Percentiles rank a stretch among this genome's conserved stretches.
Conservation (phyloP, 2,797 vertebrate species). For the Tiaroga cobitis region DNA sequence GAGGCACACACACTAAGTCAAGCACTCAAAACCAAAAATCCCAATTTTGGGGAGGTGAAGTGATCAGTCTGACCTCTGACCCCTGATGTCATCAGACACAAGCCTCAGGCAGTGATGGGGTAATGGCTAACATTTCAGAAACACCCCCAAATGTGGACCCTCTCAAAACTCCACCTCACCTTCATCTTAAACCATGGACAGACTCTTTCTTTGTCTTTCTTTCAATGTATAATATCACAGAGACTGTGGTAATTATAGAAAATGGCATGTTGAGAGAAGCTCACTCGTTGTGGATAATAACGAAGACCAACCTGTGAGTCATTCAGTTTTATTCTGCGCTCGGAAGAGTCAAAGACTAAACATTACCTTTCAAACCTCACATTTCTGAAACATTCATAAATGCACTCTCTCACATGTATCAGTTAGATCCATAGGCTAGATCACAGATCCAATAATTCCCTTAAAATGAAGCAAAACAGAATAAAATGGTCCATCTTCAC, state of each 20-base stretch:
- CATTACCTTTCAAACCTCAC: slow-evolving; percentile 24
- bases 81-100: slow-evolving; percentile 23
- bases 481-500: not conserved
- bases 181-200: slow-evolving; percentile 14
- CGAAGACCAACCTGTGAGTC: slow-evolving; percentile 29
- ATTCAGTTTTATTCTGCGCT: slow-evolving; percentile 6
- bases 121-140: not conserved
- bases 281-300: slow-evolving; percentile 15
- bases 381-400: slow-evolving; percentile 20
- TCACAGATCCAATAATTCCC: not conserved
- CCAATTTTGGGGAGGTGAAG: slow-evolving; percentile 18
- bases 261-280: slow-evolving; percentile 36
- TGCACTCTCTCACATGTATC: not conserved
- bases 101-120: slow-evolving; percentile 11
- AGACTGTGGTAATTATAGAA: slow-evolving; percentile 42
- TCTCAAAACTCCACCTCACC: not conserved
- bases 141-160: not conserved
- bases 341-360: not conserved
- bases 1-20: slow-evolving; percentile 8
- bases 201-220: slow-evolving; percentile 27
- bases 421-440: not conserved
- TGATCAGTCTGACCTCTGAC: slow-evolving; percentile 35
- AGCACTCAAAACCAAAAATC: slow-evolving; percentile 17
- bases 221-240: slow-evolving; percentile 32
- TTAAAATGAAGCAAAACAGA: not conserved